Percentiles rank a stretch among this genome's conserved stretches.
Evolutionary conservation across 1,140 invertebrate species (phyloP).

Genomic region (Apis mellifera): DNA sequence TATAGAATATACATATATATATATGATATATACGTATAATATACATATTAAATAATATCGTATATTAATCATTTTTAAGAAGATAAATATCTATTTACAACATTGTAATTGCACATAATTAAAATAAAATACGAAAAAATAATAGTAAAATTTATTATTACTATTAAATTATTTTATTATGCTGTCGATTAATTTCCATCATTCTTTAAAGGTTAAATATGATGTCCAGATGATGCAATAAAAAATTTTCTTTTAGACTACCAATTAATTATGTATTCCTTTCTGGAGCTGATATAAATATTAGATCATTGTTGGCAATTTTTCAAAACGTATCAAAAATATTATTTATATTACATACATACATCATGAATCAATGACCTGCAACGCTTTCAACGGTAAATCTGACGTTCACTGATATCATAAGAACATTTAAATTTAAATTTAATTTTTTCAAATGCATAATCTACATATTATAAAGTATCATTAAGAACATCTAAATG

Average conservation of each 20-base stretch:
- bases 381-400: constrained; percentile 24
- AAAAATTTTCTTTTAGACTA: background rate
- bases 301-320: constrained; percentile 8
- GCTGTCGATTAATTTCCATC: background rate
- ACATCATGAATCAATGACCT: background rate
- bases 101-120: background rate
- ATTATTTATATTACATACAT: background rate
- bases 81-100: background rate
- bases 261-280: background rate
- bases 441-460: background rate
- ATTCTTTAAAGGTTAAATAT: background rate
- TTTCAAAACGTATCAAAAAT: background rate
- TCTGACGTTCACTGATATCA: constrained; percentile 10
- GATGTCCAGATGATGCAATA: no score
- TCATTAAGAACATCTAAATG: no score
- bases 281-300: constrained; percentile 14
- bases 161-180: no score
- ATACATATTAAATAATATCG: background rate
- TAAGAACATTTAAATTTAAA: background rate
- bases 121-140: background rate
- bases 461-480: no score
- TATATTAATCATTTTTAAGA: background rate
- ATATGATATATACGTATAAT: no score
- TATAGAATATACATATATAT: no score
- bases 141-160: background rate